A percentile compares a stretch with the other conserved stretches of the same genome.
phyloP scores from a whole-genome alignment of 2,888 invertebrate genomes.

The Nematopogon swammerdamellus region DNA sequence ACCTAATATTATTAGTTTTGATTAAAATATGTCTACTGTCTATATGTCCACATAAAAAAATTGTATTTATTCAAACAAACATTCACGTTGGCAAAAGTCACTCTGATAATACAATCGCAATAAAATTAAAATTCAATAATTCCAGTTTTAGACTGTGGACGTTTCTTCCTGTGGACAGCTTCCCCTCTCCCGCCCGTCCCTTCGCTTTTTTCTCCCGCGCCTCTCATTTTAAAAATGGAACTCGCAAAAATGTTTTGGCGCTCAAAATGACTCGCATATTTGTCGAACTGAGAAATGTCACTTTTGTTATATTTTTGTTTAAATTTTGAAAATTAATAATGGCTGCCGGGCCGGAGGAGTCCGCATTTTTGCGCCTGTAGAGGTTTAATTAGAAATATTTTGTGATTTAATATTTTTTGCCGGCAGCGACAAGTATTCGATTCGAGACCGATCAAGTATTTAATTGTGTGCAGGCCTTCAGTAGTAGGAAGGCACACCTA shows the following conservation, averaged over 20 bases:
- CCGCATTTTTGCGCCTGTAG: conserved; percentile 28
- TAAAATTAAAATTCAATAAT: too few species aligned
- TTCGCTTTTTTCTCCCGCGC: background rate
- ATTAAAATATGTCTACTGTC: too few species aligned
- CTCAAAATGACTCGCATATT: conserved; percentile 39
- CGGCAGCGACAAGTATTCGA: background rate
- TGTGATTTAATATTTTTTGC: conserved; percentile 8
- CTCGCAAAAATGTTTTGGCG: conserved; percentile 28
- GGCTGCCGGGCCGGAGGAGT: conserved; percentile 17
- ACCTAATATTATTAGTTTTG: too few species aligned
- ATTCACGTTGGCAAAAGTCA: too few species aligned
- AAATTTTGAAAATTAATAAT: conserved; percentile 53
- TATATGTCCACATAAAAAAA: too few species aligned
- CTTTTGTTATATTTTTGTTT: conserved; percentile 31
- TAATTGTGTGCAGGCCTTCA: too few species aligned
- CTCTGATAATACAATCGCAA: too few species aligned
- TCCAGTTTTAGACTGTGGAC: too few species aligned
- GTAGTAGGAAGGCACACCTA: too few species aligned
- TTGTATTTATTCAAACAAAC: too few species aligned
- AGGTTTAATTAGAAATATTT: conserved; percentile 50
- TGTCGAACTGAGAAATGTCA: conserved; percentile 40
- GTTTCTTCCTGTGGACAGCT: background rate
- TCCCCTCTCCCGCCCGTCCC: background rate
- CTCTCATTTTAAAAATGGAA: conserved; percentile 23
- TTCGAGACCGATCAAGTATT: background rate